Evolutionary conservation across 2,113 vertebrate genomes (phyloP), one percentile per base, ranked within the genome.

Genomic region (Macaca nemestrina): DNA sequence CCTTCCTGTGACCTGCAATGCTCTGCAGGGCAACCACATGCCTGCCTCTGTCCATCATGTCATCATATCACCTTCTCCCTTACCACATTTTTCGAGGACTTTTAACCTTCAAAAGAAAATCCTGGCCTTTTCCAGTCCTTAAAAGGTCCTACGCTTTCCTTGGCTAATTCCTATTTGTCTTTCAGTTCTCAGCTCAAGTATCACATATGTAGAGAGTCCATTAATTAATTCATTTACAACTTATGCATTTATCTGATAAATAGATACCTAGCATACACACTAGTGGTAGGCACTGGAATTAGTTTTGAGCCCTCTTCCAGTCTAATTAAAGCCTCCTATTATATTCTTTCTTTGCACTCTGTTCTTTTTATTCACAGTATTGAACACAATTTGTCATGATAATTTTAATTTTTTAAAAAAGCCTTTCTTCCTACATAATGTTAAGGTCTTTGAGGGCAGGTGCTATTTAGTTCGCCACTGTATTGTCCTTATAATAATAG

Each of bases 171-270:
- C 45, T 87, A 38, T 64, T 43, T 18, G 55, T 38, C 27, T 45
- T 87, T 79, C 48, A 55, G n/a, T 89, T 92, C 73, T 94, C 43
- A 75, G 59, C 5, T 92, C 93, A 93, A 61, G 79, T 75, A 52
- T 75, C 80, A 68, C 81, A 79, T 82, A 85, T 22, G 40, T 4
- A 43, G 85, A 83, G 20, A 94, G 50, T 52, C 16, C 67, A 67
- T 59, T 95, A 59, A 96, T 88, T 81, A 45, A 88, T 64, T 57
- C 48, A 92, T 48, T 70, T 52, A 61, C 43, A 27, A 11, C 35
- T 80, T 78, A 70, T 50, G 45, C 17, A 43, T 82, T 92, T 27
- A 43, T 75, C 75, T 55, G 27, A 8, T 61, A 48, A 82, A 48
- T 94, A 17, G 35, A 27, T 52, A 83, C 13, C 75, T n/a, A 75